Evolutionary conservation across 2,888 invertebrate genomes (phyloP).

Genomic region (Bedellia somnulentella): DNA sequence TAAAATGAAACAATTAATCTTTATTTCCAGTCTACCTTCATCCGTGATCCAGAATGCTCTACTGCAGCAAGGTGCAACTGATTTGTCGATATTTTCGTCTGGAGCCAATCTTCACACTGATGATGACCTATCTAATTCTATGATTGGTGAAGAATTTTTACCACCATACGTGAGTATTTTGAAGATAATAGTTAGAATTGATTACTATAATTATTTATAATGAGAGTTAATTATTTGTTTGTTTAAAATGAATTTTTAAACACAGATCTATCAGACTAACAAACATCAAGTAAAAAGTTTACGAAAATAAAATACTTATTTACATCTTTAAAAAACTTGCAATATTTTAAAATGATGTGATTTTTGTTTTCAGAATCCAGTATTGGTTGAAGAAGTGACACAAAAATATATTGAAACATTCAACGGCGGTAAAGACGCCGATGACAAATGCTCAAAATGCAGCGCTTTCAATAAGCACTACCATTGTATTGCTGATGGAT

Average conservation of each 20-base stretch:
- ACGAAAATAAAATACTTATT: constrained; percentile 18
- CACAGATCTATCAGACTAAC: constrained; percentile 8
- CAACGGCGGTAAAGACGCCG: constrained; percentile 50
- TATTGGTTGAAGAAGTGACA: constrained; percentile 59
- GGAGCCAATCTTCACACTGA: constrained; percentile 39
- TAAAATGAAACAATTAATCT: too few relatives aligned
- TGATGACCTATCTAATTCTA: constrained; percentile 44
- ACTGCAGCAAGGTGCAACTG: constrained; percentile 43
- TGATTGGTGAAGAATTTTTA: constrained; percentile 35
- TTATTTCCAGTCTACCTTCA: constrained; percentile 32
- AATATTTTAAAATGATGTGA: too few relatives aligned
- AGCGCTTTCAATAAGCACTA: constrained; percentile 80
- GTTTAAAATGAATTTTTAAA: constrained; percentile 5
- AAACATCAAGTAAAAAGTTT: constrained; percentile 7
- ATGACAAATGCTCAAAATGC: constrained; percentile 55
- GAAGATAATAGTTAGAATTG: not conserved
- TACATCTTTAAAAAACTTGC: too few relatives aligned
- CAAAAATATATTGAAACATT: constrained; percentile 53
- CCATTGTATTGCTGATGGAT: constrained; percentile 80
- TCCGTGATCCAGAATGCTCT: constrained; percentile 49
- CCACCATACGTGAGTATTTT: constrained; percentile 37
- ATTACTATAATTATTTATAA: too few relatives aligned
- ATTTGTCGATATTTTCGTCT: constrained; percentile 49
- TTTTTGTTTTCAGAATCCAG: constrained; percentile 45
- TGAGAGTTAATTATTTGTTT: constrained; percentile 6